Base-by-base conservation (phyloP, 1,140 invertebrate genomes). In the Listronotus bonariensis region DNA sequence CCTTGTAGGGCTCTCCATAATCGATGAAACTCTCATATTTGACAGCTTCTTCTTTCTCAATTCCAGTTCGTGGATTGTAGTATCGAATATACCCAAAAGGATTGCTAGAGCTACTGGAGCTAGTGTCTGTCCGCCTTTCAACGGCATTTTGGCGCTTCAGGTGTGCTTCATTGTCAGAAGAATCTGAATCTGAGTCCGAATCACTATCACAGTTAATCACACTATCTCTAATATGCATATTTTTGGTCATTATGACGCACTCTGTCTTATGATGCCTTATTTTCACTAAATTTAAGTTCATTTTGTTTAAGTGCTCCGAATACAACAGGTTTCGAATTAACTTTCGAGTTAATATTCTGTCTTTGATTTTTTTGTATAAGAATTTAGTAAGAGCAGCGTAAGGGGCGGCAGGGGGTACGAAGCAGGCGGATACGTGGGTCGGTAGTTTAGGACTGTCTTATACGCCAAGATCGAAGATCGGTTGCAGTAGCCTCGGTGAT, bases 251-350 rank as follows among this genome's bases (percentile, higher is more conserved):
- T 68, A 73, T 82, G 56, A 79, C 76, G 76, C 76, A 81, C 77
- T 79, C 86, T 71, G 82, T 84, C 67, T 81, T 82, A 65, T 86
- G 85, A 62, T 82, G 78, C 45, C 84, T 72, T 65, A 80, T 81
- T 56, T 81, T 82, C 38, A 85, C 77, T 15, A 79, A 76, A 11
- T 80, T 78, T 52, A 83, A 71, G 77, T 82, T 79, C 66, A 84
- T 80, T 80, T 72, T 75, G 71, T 77, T 77, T 73, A 79, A 56
- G 82, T 85, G 85, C 77, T 88, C 84, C 6, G 84, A 78, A 77
- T 89, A 89, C 26, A 92, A 80, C 41, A 93, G 79, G 75, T 86
- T 84, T 78, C 91, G 89, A 36, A 92, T 80, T 72, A 92, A 83
- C 73, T 86, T 84, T 49, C 85, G 79, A 6, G 86, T 86, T 59